Conservation (phyloP, 2,113 vertebrate genomes). For the Empidonax traillii region DNA sequence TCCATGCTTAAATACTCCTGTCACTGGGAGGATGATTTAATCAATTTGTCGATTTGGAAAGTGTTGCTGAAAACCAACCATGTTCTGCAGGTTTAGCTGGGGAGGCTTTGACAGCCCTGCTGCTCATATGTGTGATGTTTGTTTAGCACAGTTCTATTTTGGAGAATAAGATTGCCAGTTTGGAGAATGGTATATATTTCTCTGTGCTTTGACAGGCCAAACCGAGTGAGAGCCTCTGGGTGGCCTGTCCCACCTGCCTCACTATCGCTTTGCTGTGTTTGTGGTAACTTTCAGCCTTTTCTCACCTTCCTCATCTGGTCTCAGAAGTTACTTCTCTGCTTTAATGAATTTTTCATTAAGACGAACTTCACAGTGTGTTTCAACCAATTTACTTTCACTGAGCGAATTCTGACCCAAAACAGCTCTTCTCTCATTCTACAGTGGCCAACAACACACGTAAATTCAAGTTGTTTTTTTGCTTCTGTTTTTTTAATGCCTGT, state of each 20-base stretch:
- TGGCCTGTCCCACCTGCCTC: background rate
- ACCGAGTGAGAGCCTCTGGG: background rate
- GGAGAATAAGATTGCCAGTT: background rate
- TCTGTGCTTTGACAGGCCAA: background rate
- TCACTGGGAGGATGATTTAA: background rate
- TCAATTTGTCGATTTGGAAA: background rate
- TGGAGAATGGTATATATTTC: background rate
- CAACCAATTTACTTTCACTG: background rate
- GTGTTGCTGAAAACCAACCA: background rate
- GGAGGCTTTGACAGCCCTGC: background rate
- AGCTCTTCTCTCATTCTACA: background rate
- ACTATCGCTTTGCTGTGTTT: background rate
- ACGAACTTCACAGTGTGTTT: background rate
- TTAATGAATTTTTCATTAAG: background rate
- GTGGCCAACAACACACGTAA: fast-evolving
- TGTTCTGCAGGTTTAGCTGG: background rate
- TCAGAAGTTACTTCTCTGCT: background rate
- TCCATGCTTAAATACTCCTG: background rate
- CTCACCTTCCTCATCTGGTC: background rate
- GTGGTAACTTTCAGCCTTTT: background rate
- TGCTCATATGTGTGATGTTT: background rate
- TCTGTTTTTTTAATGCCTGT: background rate
- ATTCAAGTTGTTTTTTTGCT: background rate
- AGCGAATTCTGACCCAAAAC: background rate
- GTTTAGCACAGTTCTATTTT: background rate